phyloP scores from a whole-genome alignment of 2,888 invertebrate genomes.

The Drepana falcataria region DNA sequence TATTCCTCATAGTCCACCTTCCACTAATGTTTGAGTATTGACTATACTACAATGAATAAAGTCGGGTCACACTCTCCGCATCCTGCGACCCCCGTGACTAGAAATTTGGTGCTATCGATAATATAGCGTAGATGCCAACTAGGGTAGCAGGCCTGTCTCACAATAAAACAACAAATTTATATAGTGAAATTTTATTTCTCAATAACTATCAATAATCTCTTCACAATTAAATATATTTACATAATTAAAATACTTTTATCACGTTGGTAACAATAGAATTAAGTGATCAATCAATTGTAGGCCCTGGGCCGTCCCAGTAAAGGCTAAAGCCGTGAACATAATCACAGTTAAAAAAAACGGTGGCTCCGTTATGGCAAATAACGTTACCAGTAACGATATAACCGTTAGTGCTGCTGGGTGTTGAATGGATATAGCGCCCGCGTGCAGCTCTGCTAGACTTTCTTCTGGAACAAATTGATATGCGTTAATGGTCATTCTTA shows the following conservation, averaged over 20 bases:
- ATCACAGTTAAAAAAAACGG: constrained; percentile 38
- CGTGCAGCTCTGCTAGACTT: constrained; percentile 73
- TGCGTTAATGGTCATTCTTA: constrained; percentile 22
- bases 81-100: no score
- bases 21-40: no score
- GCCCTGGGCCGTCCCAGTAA: constrained; percentile 35
- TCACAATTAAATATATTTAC: constrained; percentile 45
- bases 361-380: constrained; percentile 33
- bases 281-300: constrained; percentile 29
- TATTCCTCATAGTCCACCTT: no score
- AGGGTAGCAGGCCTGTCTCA: neutral
- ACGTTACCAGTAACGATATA: constrained; percentile 27
- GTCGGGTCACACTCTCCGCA: no score
- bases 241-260: constrained; percentile 44
- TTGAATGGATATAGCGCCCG: constrained; percentile 40
- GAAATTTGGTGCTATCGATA: no score
- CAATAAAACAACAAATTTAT: constrained; percentile 38
- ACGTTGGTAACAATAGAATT: constrained; percentile 60
- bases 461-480: constrained; percentile 70
- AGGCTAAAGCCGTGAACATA: constrained; percentile 36
- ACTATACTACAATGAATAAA: no score
- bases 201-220: constrained; percentile 51
- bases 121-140: no score
- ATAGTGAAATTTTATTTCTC: constrained; percentile 70
- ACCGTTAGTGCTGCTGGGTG: constrained; percentile 41